phyloP scores from a whole-genome alignment of 1,140 invertebrate genomes.

The Orussus abietinus region DNA sequence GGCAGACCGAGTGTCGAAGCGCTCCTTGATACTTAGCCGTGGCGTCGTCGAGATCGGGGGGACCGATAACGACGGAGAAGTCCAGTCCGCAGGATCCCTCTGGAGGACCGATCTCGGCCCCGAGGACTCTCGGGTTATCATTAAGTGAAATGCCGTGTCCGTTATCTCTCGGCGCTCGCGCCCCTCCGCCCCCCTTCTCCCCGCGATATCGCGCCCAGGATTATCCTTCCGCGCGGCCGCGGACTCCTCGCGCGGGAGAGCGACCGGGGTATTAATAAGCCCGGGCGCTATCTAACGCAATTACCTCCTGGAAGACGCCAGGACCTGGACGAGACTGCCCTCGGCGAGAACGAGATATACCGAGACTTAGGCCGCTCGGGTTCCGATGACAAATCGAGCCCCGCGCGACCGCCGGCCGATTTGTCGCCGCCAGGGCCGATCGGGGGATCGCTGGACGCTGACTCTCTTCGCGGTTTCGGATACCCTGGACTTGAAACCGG shows the following conservation, averaged over 20 bases:
- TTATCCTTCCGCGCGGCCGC: constrained; percentile 21
- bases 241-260: constrained; percentile 9
- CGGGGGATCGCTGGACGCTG: too few species aligned
- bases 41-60: constrained; percentile 30
- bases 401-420: too few species aligned
- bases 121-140: constrained; percentile 44
- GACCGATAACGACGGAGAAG: constrained; percentile 25
- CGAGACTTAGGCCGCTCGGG: too few species aligned
- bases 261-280: constrained; percentile 48
- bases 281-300: constrained; percentile 50
- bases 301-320: constrained; percentile 44
- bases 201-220: constrained; percentile 13
- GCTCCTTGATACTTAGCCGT: constrained; percentile 13
- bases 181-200: constrained; percentile 10
- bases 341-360: too few species aligned
- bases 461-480: too few species aligned
- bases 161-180: constrained; percentile 45
- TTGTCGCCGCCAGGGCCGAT: too few species aligned
- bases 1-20: constrained; percentile 1
- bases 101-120: constrained; percentile 20
- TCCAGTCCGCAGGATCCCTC: constrained; percentile 4
- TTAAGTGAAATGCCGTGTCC: constrained; percentile 55
- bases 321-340: too few species aligned
- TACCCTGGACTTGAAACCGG: too few species aligned
- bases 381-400: too few species aligned